Conservation (phyloP, 92 coral and sea anemone genomes). For the Umimayanthus chanpuru region DNA sequence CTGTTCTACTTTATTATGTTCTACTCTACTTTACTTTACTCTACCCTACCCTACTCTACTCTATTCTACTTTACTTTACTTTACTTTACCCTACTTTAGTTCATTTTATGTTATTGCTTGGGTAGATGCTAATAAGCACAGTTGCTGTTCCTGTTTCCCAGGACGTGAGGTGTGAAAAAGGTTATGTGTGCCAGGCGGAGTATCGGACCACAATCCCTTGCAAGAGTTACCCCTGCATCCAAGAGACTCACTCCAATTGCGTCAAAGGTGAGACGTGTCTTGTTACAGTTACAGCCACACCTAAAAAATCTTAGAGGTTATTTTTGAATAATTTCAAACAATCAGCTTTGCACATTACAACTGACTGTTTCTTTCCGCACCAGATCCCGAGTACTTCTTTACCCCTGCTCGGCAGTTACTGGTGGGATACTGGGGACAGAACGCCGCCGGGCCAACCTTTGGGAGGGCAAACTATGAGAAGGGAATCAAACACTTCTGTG, state of each 20-base stretch:
- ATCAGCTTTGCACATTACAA: neutral
- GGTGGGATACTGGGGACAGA: constrained; percentile 93
- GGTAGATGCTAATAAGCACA: too few species aligned
- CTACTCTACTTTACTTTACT: too few species aligned
- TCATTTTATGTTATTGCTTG: too few species aligned
- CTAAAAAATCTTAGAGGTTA: neutral
- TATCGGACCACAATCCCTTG: constrained; percentile 26
- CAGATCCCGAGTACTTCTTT: neutral
- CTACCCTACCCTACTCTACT: too few species aligned
- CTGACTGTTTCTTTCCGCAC: neutral
- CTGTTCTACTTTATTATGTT: too few species aligned
- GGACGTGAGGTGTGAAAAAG: constrained; percentile 30
- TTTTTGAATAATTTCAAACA: too few species aligned
- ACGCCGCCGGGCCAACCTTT: constrained; percentile 67
- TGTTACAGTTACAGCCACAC: neutral
- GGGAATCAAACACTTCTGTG: constrained; percentile 73
- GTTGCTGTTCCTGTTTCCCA: neutral
- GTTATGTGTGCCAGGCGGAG: constrained; percentile 2
- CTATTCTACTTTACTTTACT: too few species aligned
- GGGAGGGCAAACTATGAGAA: constrained; percentile 69
- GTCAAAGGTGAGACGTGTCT: neutral
- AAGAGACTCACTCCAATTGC: constrained; percentile 18
- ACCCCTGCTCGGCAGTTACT: constrained; percentile 54
- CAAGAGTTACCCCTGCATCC: constrained; percentile 41
- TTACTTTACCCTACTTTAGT: too few species aligned